phyloP scores from a whole-genome alignment of 2,113 vertebrate genomes.

The Muntiacus reevesi region DNA sequence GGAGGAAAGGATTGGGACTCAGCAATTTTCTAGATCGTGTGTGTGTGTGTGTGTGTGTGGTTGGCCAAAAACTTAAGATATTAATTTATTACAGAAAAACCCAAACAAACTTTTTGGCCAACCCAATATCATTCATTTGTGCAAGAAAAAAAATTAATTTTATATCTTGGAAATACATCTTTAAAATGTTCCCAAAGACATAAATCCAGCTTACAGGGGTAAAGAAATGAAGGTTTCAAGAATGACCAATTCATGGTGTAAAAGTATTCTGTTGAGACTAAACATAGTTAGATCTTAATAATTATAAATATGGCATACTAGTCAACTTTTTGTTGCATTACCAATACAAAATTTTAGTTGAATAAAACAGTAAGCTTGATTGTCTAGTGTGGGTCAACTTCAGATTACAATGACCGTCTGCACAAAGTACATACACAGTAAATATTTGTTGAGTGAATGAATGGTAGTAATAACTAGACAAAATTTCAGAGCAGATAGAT shows the following conservation, averaged over 20 bases:
- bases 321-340: not conserved
- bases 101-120: not conserved
- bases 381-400: not conserved
- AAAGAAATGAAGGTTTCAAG: constrained; percentile 13
- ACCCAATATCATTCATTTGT: not conserved
- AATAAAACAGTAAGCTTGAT: not conserved
- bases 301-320: not conserved
- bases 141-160: not conserved
- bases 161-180: not conserved
- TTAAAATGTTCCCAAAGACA: not conserved
- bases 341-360: not conserved
- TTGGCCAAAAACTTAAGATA: not conserved
- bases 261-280: not conserved
- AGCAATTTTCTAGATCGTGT: not conserved
- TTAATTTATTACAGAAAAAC: not conserved
- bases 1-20: not conserved
- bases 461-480: not conserved
- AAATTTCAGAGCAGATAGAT: not conserved
- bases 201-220: not conserved
- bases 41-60: not conserved
- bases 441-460: not conserved
- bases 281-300: not conserved
- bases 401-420: not conserved
- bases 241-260: not conserved
- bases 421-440: not conserved